Conservation (phyloP, 2,888 invertebrate genomes). For the Galerucella nymphaeae region DNA sequence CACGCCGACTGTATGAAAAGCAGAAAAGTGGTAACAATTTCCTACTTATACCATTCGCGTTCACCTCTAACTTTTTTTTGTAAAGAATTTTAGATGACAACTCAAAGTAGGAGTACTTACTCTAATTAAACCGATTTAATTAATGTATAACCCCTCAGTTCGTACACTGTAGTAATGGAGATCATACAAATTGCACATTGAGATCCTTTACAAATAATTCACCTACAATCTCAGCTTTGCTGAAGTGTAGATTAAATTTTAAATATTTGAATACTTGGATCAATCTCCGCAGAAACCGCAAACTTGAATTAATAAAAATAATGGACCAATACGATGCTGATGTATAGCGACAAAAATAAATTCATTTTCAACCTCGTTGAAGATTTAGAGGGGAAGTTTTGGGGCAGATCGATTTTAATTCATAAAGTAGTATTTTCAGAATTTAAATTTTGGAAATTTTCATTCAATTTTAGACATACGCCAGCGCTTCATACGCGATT, state of each 20-base stretch:
- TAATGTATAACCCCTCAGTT: slow-evolving; percentile 21
- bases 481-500: no score
- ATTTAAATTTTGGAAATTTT: no score
- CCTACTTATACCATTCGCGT: no score
- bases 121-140: slow-evolving; percentile 36
- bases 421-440: no score
- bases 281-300: neutral
- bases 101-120: neutral
- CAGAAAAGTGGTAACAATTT: no score
- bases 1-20: no score
- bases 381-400: no score
- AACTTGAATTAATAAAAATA: neutral
- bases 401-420: no score
- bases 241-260: neutral
- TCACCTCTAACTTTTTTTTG: no score
- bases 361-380: neutral
- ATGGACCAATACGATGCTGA: neutral
- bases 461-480: no score
- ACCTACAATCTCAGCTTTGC: neutral
- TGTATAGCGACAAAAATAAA: neutral
- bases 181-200: neutral
- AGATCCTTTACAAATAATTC: neutral
- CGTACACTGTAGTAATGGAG: neutral
- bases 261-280: neutral
- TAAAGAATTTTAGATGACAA: neutral